A percentile compares a stretch with the other conserved stretches of the same genome.
Evolutionary conservation across 2,888 invertebrate genomes (phyloP).

Genomic region (Blastobasis lacticolella): DNA sequence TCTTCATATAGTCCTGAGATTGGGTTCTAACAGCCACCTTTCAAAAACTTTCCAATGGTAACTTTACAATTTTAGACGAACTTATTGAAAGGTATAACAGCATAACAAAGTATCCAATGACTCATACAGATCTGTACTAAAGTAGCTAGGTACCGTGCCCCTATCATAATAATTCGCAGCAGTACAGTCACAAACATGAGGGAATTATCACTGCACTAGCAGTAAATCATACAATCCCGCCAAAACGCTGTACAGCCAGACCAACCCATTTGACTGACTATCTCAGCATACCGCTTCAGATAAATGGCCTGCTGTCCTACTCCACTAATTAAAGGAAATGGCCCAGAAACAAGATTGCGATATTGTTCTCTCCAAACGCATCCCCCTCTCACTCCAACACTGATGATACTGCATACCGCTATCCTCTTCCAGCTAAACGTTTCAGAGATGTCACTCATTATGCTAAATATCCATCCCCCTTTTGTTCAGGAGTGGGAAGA

Average conservation of each 20-base stretch:
- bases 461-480: conserved; percentile 68
- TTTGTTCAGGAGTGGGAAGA: conserved; percentile 53
- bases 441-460: conserved; percentile 70
- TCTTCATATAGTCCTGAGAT: no score
- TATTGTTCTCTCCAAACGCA: conserved; percentile 63
- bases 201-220: not conserved
- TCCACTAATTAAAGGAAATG: conserved; percentile 74
- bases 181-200: no score
- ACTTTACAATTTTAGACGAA: no score
- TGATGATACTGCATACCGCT: conserved; percentile 7
- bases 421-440: conserved; percentile 56
- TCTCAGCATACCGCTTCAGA: conserved; percentile 49
- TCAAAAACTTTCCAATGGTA: no score
- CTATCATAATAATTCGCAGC: no score
- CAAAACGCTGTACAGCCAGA: conserved; percentile 12
- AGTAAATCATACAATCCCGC: not conserved
- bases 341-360: conserved; percentile 75
- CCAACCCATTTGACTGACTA: conserved; percentile 44
- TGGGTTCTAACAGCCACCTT: no score
- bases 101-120: no score
- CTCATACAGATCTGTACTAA: no score
- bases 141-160: no score
- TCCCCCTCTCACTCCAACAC: conserved; percentile 27
- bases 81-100: no score
- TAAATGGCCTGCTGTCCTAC: conserved; percentile 62